A percentile compares a stretch with the other conserved stretches of the same genome.
Evolutionary conservation across 2,888 invertebrate genomes (phyloP).

Genomic region (Eilema depressum): DNA sequence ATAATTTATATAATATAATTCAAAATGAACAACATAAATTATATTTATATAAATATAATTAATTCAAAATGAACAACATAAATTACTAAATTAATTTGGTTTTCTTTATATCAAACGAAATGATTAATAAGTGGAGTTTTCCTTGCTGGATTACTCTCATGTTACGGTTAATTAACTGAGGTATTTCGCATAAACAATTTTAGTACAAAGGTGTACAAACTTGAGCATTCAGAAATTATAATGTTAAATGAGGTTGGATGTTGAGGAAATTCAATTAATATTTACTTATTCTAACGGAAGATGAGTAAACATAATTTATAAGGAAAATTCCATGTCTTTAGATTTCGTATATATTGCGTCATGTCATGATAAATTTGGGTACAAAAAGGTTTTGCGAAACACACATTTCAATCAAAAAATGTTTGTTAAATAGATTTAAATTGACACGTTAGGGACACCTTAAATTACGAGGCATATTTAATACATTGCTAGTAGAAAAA

Average conservation of each 20-base stretch:
- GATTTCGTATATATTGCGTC: not conserved
- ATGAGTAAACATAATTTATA: not conserved
- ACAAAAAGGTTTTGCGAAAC: no score
- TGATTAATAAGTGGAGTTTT: slow-evolving; percentile 33
- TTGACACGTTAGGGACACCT: not conserved
- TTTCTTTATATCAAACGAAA: slow-evolving; percentile 27
- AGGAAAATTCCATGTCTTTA: not conserved
- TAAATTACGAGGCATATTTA: not conserved
- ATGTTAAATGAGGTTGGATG: slow-evolving; percentile 2
- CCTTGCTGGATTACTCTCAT: slow-evolving; percentile 35
- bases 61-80: not conserved
- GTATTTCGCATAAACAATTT: slow-evolving; percentile 32
- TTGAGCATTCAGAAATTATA: slow-evolving; percentile 20
- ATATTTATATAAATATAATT: not conserved
- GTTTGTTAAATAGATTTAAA: no score
- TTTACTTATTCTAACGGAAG: not conserved
- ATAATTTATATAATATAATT: not conserved
- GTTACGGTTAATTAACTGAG: slow-evolving; percentile 40
- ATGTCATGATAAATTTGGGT: not conserved
- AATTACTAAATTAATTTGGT: slow-evolving; percentile 42
- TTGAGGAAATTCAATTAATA: not conserved
- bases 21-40: slow-evolving; percentile 25
- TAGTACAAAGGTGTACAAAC: not conserved
- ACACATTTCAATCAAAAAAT: no score
- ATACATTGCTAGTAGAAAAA: no score